Conservation (phyloP, 2,888 invertebrate genomes). For the Scaptomyza caliginosa region DNA sequence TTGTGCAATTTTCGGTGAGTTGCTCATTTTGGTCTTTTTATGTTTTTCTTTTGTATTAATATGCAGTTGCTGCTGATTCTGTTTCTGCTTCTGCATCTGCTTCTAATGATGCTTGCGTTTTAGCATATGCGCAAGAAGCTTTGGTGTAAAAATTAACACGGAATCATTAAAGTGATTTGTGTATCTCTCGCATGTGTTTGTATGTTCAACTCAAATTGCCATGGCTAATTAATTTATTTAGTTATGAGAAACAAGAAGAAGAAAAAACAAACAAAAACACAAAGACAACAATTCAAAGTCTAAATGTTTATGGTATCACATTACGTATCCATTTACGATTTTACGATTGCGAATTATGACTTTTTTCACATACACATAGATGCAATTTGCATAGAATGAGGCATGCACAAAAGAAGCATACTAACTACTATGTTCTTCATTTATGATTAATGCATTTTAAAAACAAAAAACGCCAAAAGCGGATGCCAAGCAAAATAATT, state of each 20-base stretch:
- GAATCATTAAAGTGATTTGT: constrained; percentile 55
- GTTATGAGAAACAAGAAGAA: constrained; percentile 51
- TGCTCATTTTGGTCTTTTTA: constrained; percentile 49
- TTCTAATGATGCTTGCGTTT: too few species aligned
- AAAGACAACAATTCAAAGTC: constrained; percentile 38
- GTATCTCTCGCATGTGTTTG: too few species aligned
- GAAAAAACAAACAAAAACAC: constrained; percentile 15
- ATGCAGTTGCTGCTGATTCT: constrained; percentile 20
- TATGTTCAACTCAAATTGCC: constrained; percentile 36
- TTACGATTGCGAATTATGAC: constrained; percentile 28
- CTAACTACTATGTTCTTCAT: constrained; percentile 12
- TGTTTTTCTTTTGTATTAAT: constrained; percentile 29
- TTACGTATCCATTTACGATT: constrained; percentile 53
- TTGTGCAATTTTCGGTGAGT: constrained; percentile 73
- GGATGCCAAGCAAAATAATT: constrained; percentile 46
- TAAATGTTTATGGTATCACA: constrained; percentile 72
- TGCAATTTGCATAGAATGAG: constrained; percentile 69
- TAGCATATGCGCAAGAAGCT: constrained; percentile 57
- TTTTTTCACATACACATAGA: constrained; percentile 45
- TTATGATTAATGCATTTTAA: constrained; percentile 68
- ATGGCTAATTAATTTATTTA: constrained; percentile 74
- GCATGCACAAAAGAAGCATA: constrained; percentile 17
- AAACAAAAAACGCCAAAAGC: constrained; percentile 25
- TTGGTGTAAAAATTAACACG: constrained; percentile 74
- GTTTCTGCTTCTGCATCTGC: constrained; percentile 6